Base-by-base conservation (phyloP, 2,113 vertebrate species). In the Platichthys flesus region DNA sequence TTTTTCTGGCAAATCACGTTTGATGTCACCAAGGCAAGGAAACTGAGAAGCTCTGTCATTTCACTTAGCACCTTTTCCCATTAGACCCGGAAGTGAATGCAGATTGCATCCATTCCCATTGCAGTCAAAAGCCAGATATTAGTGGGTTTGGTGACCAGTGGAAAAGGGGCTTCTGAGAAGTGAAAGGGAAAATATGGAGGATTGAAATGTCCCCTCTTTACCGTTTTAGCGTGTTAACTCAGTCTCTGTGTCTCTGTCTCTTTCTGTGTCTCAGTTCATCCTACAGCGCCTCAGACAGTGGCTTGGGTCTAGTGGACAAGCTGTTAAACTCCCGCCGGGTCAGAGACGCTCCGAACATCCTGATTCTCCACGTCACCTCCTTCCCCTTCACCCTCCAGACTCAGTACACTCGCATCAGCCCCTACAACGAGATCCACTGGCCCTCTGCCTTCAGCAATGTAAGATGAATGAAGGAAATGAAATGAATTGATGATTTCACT, bases 361-460 rank as follows among this genome's bases (percentile, higher is more conserved):
- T 99, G 83, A 96, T 94, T 0, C 96, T 99, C 10, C 98, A 99
- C 0, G 98, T 99, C 85, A 99, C 97, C 4, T 98, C 98, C 45
- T 98, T 97, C 91, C 98, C 98, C 0, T 99, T 98, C 0, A 94
- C 96, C 1, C 94, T 99, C 74, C 98, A 99, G 93, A 99, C 98
- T 0, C 98, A 98, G 82, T 94, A 93, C 72, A 98, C 97, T 2
- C 97, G 95, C 18, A 95, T 99, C 90, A 98, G 97, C 85, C 97
- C 97, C 8, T 98, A 98, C 92, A 98, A 98, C 13, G 97, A 98
- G 94, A 95, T 98, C 92, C 96, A 98, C 94, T 98, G 97, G 97
- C 97, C 97, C 0, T 94, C 96, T 57, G 89, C 96, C 45, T 96
- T 93, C 91, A 96, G 93, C 60, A 95, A 95, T 62, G 97, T 98